Evolutionary conservation across 2,113 vertebrate genomes (phyloP).

Genomic region (Camelus bactrianus): DNA sequence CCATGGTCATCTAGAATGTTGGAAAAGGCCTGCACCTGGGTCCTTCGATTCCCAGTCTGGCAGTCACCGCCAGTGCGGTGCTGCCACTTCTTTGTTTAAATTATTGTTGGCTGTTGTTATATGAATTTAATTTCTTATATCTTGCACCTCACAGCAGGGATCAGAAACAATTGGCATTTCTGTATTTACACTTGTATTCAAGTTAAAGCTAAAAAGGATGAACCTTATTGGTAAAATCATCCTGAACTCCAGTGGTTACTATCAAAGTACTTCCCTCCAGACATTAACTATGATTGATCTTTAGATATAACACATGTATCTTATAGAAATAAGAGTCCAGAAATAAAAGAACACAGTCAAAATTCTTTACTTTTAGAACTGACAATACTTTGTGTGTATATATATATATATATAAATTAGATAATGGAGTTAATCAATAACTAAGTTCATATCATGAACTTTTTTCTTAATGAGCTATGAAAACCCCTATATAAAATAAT

Average conservation of each 20-base stretch:
- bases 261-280: background rate
- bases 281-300: background rate
- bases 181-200: background rate
- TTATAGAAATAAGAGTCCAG: slow-evolving; percentile 9
- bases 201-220: background rate
- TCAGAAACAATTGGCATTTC: background rate
- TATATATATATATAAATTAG: background rate
- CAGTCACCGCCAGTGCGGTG: background rate
- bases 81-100: background rate
- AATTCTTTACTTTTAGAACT: background rate
- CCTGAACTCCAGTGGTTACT: background rate
- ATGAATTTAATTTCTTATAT: background rate
- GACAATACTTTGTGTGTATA: background rate
- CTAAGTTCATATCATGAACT: background rate
- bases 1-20: background rate
- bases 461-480: background rate
- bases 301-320: background rate
- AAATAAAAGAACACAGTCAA: background rate
- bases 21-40: background rate
- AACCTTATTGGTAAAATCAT: background rate
- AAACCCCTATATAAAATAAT: background rate
- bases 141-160: background rate
- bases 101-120: background rate
- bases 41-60: background rate
- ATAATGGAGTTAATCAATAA: background rate